Percentiles rank a stretch among this genome's conserved stretches.
Conservation (phyloP, 2,113 vertebrate genomes). For the Megatriorchis doriae region DNA sequence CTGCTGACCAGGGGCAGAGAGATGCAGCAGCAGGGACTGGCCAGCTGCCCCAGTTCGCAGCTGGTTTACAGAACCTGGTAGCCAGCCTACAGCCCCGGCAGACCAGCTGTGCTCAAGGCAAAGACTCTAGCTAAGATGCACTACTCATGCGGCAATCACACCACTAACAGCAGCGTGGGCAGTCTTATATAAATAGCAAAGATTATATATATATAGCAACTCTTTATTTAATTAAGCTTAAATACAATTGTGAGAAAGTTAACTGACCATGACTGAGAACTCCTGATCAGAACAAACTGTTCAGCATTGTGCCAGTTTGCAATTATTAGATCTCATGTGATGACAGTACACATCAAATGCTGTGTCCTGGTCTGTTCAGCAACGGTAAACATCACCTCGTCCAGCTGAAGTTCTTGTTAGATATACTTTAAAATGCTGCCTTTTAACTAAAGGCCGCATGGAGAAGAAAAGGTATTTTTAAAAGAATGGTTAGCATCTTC, state of each 20-base stretch:
- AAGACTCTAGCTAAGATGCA: too few relatives aligned
- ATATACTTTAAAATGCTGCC: not conserved
- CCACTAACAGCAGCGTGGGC: not conserved
- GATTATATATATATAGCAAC: not conserved
- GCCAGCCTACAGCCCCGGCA: not conserved
- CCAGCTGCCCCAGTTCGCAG: not conserved
- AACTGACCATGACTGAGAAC: not conserved
- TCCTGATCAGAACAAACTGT: not conserved
- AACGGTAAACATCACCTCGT: not conserved
- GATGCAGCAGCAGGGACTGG: not conserved
- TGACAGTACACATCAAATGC: not conserved
- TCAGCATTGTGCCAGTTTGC: not conserved
- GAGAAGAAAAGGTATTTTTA: not conserved
- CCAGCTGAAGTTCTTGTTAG: not conserved
- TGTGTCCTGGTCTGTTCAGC: not conserved
- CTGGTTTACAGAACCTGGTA: accelerated
- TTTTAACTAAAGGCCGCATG: not conserved
- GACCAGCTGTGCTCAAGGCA: not conserved
- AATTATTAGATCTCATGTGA: not conserved
- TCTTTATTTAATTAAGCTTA: not conserved
- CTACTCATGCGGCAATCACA: not conserved
- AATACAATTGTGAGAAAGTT: not conserved
- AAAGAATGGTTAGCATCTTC: not conserved
- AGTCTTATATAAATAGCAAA: not conserved
- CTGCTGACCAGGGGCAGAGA: not conserved